Evolutionary conservation across 2,113 vertebrate species (phyloP).

Genomic region (Taxidea taxus): DNA sequence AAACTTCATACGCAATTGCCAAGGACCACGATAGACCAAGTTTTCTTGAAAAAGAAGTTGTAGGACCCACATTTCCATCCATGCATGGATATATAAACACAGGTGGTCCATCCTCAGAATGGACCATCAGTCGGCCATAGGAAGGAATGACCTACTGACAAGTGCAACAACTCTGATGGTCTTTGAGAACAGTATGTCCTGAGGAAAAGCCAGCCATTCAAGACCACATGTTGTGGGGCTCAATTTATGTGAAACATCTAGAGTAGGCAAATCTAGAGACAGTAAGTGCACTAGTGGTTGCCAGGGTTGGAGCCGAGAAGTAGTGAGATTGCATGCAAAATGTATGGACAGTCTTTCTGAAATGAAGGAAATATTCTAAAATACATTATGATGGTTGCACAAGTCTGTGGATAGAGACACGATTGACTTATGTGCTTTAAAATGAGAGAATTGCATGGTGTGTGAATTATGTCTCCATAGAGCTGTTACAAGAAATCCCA

Average conservation of each 20-base stretch:
- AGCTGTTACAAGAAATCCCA: background rate
- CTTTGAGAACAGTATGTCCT: background rate
- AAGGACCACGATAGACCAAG: background rate
- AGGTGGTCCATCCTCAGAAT: fast-evolving
- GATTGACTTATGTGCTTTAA: background rate
- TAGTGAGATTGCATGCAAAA: background rate
- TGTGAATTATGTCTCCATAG: background rate
- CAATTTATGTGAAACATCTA: background rate
- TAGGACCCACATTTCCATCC: background rate
- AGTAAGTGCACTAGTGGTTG: fast-evolving
- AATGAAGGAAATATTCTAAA: background rate
- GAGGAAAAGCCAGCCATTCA: background rate
- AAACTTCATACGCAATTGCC: background rate
- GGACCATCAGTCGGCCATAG: fast-evolving
- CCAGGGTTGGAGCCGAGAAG: background rate
- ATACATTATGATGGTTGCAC: background rate
- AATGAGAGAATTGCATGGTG: background rate
- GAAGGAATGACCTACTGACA: background rate
- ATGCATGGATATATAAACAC: background rate
- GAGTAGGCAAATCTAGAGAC: background rate
- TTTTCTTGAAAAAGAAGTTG: background rate
- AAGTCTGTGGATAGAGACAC: no score
- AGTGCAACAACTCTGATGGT: fast-evolving
- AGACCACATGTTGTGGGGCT: background rate
- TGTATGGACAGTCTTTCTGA: background rate